Conservation (phyloP, 2,888 invertebrate genomes). For the Leptinotarsa peninsularis region DNA sequence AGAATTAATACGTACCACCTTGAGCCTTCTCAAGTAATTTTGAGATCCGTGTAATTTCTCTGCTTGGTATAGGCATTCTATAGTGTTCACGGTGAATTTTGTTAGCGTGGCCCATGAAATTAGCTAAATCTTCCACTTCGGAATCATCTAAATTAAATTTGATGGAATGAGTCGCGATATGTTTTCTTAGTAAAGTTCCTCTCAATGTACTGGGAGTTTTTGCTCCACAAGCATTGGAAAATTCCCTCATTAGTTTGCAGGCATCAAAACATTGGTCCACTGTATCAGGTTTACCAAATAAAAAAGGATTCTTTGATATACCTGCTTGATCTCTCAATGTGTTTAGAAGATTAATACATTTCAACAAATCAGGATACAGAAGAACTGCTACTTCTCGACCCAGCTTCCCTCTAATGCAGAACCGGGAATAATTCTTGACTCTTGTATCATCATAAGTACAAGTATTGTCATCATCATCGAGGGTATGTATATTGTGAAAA, state of each 20-base stretch:
- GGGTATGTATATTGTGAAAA: slow-evolving; percentile 27
- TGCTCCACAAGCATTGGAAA: slow-evolving; percentile 28
- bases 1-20: slow-evolving; percentile 23
- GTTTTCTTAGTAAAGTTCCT: slow-evolving; percentile 26
- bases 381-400: slow-evolving; percentile 30
- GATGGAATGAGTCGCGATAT: slow-evolving; percentile 28
- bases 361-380: slow-evolving; percentile 15
- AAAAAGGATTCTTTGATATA: slow-evolving; percentile 29
- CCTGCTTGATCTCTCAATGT: slow-evolving; percentile 18
- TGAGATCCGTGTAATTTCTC: slow-evolving; percentile 48
- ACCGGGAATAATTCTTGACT: slow-evolving; percentile 25
- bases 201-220: slow-evolving; percentile 17
- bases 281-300: slow-evolving; percentile 31
- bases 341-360: slow-evolving; percentile 19
- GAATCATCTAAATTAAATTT: slow-evolving; percentile 27
- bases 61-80: slow-evolving; percentile 28
- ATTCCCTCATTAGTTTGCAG: slow-evolving; percentile 30
- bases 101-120: slow-evolving; percentile 22
- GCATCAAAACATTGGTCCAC: slow-evolving; percentile 20
- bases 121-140: slow-evolving; percentile 28
- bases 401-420: slow-evolving; percentile 22
- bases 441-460: slow-evolving; percentile 21
- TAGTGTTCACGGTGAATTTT: slow-evolving; percentile 20
- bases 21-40: slow-evolving; percentile 45
- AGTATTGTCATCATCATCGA: slow-evolving; percentile 15